phyloP scores from a whole-genome alignment of 2,113 vertebrate genomes.

The Circaetus gallicus region DNA sequence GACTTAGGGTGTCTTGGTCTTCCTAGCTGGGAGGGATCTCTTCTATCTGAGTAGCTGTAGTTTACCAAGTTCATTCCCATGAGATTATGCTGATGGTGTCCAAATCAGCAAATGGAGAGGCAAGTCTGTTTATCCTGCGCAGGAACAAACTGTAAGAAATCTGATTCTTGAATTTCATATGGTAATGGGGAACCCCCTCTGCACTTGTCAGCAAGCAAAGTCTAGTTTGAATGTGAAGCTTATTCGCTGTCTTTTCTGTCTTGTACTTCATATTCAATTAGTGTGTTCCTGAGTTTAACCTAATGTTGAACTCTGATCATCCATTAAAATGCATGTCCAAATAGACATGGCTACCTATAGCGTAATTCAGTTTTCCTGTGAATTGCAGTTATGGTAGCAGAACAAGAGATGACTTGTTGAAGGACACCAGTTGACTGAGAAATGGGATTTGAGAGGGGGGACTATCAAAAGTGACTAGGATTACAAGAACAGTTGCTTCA shows the following conservation, averaged over 20 bases:
- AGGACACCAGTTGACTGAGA: background rate
- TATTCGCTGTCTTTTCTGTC: background rate
- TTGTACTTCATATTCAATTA: background rate
- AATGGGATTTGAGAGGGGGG: background rate
- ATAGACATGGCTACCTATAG: background rate
- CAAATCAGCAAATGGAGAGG: background rate
- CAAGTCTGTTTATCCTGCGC: background rate
- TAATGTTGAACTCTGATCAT: background rate
- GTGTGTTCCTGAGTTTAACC: background rate
- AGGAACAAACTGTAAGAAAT: background rate
- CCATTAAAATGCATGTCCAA: background rate
- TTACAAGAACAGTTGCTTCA: background rate
- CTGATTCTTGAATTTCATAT: background rate
- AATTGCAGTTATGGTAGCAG: background rate
- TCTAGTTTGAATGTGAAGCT: background rate
- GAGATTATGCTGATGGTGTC: background rate
- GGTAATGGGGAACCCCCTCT: background rate
- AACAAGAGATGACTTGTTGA: background rate
- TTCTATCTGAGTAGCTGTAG: background rate
- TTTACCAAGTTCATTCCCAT: background rate
- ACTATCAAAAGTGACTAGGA: background rate
- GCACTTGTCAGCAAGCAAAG: background rate
- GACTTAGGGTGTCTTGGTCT: background rate
- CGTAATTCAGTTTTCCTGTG: background rate
- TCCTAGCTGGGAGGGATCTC: background rate